Evolutionary conservation across 2,113 vertebrate genomes (phyloP).

Genomic region (Myocastor coypus): DNA sequence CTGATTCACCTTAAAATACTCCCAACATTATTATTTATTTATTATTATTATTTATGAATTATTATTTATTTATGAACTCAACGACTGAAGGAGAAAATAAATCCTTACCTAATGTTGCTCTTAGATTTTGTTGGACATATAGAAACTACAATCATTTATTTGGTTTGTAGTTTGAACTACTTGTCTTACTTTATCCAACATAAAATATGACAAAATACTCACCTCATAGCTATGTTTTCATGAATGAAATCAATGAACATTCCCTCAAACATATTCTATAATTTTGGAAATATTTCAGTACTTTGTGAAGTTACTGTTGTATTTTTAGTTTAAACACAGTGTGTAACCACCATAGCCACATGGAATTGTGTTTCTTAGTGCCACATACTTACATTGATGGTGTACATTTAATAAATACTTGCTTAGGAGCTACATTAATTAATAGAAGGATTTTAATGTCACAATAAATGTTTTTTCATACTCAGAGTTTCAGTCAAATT

Average conservation of each 20-base stretch:
- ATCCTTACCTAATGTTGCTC: neutral
- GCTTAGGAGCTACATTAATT: neutral
- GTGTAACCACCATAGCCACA: neutral
- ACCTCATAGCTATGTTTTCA: neutral
- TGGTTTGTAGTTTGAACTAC: constrained; percentile 37
- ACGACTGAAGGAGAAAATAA: neutral
- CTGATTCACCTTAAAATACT: neutral
- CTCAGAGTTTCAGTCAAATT: neutral
- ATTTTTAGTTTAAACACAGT: constrained; percentile 13
- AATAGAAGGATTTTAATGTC: neutral
- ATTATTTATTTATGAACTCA: constrained; percentile 4
- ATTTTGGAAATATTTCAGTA: neutral
- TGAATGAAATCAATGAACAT: neutral
- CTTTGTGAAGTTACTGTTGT: neutral
- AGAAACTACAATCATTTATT: neutral
- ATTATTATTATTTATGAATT: no score
- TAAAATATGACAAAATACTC: neutral
- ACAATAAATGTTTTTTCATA: neutral
- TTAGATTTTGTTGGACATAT: neutral
- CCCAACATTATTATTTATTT: no score
- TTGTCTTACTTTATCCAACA: neutral
- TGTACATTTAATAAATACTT: neutral
- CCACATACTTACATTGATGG: neutral
- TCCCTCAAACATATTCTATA: neutral
- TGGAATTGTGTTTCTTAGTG: neutral